phyloP scores from a whole-genome alignment of 2,888 invertebrate genomes.

The Drosophila emarginata region DNA sequence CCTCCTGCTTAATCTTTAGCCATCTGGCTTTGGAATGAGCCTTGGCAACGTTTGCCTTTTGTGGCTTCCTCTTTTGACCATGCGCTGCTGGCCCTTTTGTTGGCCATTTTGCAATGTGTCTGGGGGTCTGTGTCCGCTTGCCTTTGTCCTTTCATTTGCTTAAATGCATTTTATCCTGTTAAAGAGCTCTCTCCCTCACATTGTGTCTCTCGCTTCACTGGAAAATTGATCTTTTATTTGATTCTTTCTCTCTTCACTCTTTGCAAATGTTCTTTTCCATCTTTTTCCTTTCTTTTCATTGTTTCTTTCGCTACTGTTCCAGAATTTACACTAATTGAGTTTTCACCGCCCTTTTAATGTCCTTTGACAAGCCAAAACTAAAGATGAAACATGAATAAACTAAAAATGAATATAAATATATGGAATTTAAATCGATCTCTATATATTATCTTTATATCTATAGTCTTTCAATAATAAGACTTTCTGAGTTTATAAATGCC shows the following conservation, averaged over 20 bases:
- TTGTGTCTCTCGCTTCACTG: conserved; percentile 31
- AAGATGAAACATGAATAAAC: not conserved
- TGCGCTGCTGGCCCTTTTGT: conserved; percentile 43
- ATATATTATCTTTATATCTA: not conserved
- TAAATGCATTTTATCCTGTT: conserved; percentile 74
- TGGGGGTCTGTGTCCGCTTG: not conserved
- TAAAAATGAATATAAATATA: not conserved
- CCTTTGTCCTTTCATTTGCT: conserved; percentile 68
- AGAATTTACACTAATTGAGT: conserved; percentile 59
- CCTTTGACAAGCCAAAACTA: conserved; percentile 28
- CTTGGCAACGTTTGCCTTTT: conserved; percentile 65
- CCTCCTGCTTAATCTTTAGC: conserved; percentile 13
- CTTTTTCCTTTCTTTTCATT: conserved; percentile 26
- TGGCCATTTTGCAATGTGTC: conserved; percentile 12
- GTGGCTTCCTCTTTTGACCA: conserved; percentile 62
- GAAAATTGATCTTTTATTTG: conserved; percentile 64
- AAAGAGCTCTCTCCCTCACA: conserved; percentile 46
- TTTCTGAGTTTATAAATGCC: not conserved
- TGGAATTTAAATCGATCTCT: not conserved
- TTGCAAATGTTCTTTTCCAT: conserved; percentile 50
- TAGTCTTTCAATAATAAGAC: too few relatives aligned
- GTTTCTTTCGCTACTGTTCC: conserved; percentile 29
- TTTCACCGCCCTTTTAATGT: conserved; percentile 34
- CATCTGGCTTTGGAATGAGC: conserved; percentile 5
- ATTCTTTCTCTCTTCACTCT: conserved; percentile 12